Base-by-base conservation (phyloP, 2,797 vertebrate species). In the Zenarchopterus dispar region DNA sequence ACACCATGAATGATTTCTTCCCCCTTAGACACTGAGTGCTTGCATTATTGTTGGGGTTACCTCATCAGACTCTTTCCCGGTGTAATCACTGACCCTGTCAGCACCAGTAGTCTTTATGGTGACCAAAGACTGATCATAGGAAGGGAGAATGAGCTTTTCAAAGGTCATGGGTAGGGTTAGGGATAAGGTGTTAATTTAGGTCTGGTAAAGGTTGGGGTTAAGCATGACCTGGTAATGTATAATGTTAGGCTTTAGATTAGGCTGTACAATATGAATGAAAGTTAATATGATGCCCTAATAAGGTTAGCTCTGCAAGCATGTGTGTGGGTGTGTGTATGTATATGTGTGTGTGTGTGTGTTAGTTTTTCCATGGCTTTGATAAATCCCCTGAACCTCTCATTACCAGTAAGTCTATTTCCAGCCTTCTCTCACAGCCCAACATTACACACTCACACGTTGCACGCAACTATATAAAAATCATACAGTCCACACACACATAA, bases 291-390 rank as follows among this genome's bases (percentile, higher is more conserved):
- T 21, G 31, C 55, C 31, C 43, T 39, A 24, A 46, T 46, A 24
- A 24, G 23, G 22, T 10, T 39, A 54, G 17, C 21, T 47, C 43
- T 16, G 1, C n/a, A 24, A 28, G 11, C 33, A 4, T 13, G 55
- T 68, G 48, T 56, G 44, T 67, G 24, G 3, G 24, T 26, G 24
- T 26, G 11, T 22, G 6, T 13, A 55, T 70, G 50, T 56, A 41
- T 69, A 62, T 36, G 33, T 36, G 33, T 36, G 33, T 36, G 33
- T 36, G 36, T 39, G 36, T 69, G 70, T 67, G 50, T 78, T 47
- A n/a, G 44, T 80, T 84, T 86, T 89, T 91, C 84, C 85, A 85
- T 64, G n/a, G 65, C 80, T 75, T 78, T 75, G 81, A 89, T 89
- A 84, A 90, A 73, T 80, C 81, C 81, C 56, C 67, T 77, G 58